These are phyloP conservation scores for Lepidocyrtinus sp. DNA, from an alignment of 2,888 invertebrate species.

Conservation along the genomic window DNA sequence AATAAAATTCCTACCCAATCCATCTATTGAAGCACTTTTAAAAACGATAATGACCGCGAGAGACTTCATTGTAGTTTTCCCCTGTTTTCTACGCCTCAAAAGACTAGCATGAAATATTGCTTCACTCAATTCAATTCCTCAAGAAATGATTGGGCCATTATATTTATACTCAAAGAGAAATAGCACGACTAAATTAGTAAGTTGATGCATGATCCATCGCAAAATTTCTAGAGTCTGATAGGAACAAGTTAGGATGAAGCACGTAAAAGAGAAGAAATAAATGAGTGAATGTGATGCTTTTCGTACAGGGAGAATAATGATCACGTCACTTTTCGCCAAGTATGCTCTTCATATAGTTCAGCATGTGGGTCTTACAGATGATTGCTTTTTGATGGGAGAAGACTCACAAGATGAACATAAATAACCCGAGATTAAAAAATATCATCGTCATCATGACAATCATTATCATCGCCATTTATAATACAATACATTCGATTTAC, in stretches of 20 bases:
- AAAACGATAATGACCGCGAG: too few species aligned
- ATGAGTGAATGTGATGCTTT: background rate
- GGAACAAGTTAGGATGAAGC: background rate
- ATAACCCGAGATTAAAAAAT: constrained; percentile 2
- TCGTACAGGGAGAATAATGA: constrained; percentile 38
- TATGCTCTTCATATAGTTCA: background rate
- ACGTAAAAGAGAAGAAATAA: background rate
- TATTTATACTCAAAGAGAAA: too few species aligned
- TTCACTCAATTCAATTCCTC: constrained; percentile 14
- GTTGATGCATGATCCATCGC: background rate
- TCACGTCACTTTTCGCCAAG: constrained; percentile 45
- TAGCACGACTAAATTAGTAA: too few species aligned
- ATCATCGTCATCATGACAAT: constrained; percentile 1
- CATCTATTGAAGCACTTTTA: too few species aligned
- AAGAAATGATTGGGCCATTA: background rate
- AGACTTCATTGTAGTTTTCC: too few species aligned
- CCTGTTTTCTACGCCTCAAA: too few species aligned
- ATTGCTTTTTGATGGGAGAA: background rate
- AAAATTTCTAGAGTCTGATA: background rate
- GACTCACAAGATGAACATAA: constrained; percentile 3
- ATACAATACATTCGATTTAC: background rate
- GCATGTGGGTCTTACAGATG: background rate
- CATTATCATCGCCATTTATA: constrained; percentile 13
- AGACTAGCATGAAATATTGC: constrained; percentile 53
- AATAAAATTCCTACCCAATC: too few species aligned